Percentiles rank a stretch among this genome's conserved stretches.
Conservation (phyloP, 1,140 invertebrate species). For the Orchestia grillus region DNA sequence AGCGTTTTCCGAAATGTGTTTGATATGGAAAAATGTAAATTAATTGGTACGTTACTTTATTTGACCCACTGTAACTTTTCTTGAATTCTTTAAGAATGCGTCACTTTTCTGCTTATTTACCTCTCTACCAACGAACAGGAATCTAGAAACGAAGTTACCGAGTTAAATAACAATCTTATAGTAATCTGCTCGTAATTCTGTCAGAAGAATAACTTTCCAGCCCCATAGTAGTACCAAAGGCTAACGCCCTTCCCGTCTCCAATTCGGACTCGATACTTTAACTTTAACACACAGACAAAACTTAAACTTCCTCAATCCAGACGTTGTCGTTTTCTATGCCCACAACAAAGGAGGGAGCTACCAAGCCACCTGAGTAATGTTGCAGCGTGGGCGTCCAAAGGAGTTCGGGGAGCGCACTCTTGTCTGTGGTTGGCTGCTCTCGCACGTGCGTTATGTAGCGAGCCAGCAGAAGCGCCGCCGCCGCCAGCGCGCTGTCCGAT, state of each 20-base stretch:
- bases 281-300: background rate
- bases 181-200: too few relatives aligned
- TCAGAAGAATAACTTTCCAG: too few relatives aligned
- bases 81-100: too few relatives aligned
- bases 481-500: constrained; percentile 90
- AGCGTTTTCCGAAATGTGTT: too few relatives aligned
- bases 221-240: too few relatives aligned
- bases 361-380: constrained; percentile 83
- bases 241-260: background rate
- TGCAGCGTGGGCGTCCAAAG: constrained; percentile 83
- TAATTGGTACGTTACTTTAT: too few relatives aligned
- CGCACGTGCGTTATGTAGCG: constrained; percentile 82
- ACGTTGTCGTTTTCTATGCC: background rate
- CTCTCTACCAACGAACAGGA: too few relatives aligned
- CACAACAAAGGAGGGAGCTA: background rate
- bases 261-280: background rate
- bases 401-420: background rate
- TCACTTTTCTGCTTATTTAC: too few relatives aligned
- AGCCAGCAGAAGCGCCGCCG: constrained; percentile 87
- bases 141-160: too few relatives aligned
- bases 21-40: too few relatives aligned
- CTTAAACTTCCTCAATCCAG: background rate
- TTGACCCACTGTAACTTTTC: too few relatives aligned
- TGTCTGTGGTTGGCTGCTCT: constrained; percentile 71
- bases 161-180: too few relatives aligned